Evolutionary conservation across 37 sponge, comb jelly and placozoan genomes (phyloP).

Genomic region (Bolinopsis microptera): DNA sequence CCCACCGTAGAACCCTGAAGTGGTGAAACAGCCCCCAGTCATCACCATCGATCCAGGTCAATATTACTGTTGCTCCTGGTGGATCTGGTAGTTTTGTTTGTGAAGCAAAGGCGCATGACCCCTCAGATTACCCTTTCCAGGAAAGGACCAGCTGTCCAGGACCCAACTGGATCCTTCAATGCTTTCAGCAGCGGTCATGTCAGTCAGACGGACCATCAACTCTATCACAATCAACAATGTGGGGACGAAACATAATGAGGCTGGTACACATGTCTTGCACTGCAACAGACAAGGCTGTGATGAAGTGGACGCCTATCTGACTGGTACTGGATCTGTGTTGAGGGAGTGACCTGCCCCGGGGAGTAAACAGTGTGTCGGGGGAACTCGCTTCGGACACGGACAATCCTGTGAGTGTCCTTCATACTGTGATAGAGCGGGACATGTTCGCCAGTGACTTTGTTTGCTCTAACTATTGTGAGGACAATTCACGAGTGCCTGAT

Average conservation of each 20-base stretch:
- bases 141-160: too few species aligned
- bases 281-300: slow-evolving; percentile 1
- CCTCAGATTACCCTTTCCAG: slow-evolving; percentile 21
- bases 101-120: background rate
- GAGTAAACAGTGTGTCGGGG: background rate
- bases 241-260: background rate
- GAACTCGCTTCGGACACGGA: background rate
- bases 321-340: slow-evolving; percentile 6
- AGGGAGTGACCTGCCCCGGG: slow-evolving; percentile 3
- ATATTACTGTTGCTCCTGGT: background rate
- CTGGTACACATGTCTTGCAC: slow-evolving; percentile 45
- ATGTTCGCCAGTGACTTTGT: background rate
- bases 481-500: background rate
- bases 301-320: background rate
- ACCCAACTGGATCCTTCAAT: too few species aligned
- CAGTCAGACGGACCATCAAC: background rate
- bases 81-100: background rate
- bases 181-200: too few species aligned
- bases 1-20: too few species aligned
- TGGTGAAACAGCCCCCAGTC: too few species aligned
- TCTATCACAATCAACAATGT: slow-evolving; percentile 5
- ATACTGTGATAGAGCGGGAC: background rate
- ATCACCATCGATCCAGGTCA: background rate
- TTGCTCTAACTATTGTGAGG: slow-evolving; percentile 31
- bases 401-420: background rate